Evolutionary conservation across 2,797 vertebrate species (phyloP).

Genomic region (Catostomus latipinnis): DNA sequence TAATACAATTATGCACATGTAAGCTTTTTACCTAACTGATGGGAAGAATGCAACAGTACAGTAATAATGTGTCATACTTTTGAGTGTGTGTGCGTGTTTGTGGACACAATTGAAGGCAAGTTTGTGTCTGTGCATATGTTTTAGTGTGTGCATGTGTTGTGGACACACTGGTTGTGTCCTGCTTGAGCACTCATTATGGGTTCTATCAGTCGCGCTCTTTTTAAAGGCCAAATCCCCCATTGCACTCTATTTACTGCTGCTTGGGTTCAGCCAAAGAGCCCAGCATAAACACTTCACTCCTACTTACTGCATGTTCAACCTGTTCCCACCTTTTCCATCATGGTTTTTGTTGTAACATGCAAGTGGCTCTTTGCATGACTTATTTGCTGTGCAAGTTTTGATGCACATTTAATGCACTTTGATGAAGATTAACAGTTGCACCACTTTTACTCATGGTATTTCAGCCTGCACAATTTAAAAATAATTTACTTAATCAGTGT

Average conservation of each 20-base stretch:
- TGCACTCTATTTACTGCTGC: conserved; percentile 43
- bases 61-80: conserved; percentile 16
- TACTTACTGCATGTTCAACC: not conserved
- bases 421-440: not conserved
- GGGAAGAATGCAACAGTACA: not conserved
- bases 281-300: not conserved
- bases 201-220: conserved; percentile 40
- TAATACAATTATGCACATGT: not conserved
- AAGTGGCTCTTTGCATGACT: not conserved
- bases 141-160: conserved; percentile 15
- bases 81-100: too few species aligned
- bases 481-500: too few species aligned
- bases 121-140: too few species aligned
- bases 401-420: not conserved
- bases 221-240: conserved; percentile 42
- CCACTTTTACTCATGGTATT: not conserved
- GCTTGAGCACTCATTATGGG: not conserved
- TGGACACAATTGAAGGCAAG: too few species aligned
- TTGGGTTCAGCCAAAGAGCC: conserved; percentile 19
- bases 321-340: not conserved
- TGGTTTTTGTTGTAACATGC: not conserved
- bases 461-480: too few species aligned
- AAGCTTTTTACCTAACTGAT: not conserved
- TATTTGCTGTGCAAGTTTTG: not conserved
- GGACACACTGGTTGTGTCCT: conserved; percentile 31